Evolutionary conservation across 1,140 invertebrate genomes (phyloP).

Genomic region (Notospermus geniculatus): DNA sequence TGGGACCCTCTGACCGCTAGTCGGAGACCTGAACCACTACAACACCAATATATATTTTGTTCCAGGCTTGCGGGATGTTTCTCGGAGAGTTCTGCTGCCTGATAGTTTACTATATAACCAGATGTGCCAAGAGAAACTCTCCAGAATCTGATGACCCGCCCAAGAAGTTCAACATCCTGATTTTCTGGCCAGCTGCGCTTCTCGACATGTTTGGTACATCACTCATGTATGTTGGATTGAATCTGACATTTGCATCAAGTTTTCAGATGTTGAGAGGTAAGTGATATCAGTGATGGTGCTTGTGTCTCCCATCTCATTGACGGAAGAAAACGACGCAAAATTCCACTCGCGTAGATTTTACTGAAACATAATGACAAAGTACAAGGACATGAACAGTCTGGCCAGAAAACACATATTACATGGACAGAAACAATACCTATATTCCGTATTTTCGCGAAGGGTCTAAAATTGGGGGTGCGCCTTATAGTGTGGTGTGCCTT

Average conservation of each 20-base stretch:
- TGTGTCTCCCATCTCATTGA: too few species aligned
- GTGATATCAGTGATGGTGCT: background rate
- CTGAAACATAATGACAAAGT: too few species aligned
- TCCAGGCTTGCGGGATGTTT: slow-evolving; percentile 83
- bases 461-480: too few species aligned
- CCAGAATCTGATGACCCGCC: background rate
- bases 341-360: too few species aligned
- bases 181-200: slow-evolving; percentile 80
- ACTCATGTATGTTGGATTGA: slow-evolving; percentile 87
- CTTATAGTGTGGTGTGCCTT: too few species aligned
- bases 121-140: slow-evolving; percentile 15
- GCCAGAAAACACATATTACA: too few species aligned
- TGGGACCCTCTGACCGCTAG: background rate
- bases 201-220: slow-evolving; percentile 81
- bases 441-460: too few species aligned
- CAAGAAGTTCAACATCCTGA: slow-evolving; percentile 65
- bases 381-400: too few species aligned
- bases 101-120: slow-evolving; percentile 62
- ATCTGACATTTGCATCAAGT: slow-evolving; percentile 87
- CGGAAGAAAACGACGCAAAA: too few species aligned
- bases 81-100: slow-evolving; percentile 83
- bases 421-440: too few species aligned
- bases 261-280: slow-evolving; percentile 94
- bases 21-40: background rate
- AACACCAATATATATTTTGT: slow-evolving; percentile 18